Evolutionary conservation across 2,113 vertebrate genomes (phyloP).

Genomic region (Stigmatopora nigra): DNA sequence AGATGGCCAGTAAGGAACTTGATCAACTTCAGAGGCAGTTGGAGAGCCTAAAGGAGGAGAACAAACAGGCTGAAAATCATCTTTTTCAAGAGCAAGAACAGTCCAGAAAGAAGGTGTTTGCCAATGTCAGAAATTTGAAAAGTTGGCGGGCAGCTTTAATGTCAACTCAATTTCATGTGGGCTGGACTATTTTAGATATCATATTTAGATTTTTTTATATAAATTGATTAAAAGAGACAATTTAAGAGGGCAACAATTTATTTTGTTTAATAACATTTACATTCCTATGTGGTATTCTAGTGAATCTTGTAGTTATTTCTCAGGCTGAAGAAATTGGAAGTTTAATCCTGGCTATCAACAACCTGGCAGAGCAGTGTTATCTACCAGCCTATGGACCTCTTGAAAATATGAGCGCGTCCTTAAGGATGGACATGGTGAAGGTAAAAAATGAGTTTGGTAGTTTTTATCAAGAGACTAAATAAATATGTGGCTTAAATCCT

Average conservation of each 20-base stretch:
- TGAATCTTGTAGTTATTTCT: conserved; percentile 3
- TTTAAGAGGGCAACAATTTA: no score
- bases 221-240: no score
- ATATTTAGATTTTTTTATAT: no score
- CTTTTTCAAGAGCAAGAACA: conserved; percentile 49
- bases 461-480: not conserved
- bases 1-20: conserved; percentile 65
- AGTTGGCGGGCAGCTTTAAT: no score
- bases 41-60: conserved; percentile 55
- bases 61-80: conserved; percentile 55
- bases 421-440: conserved; percentile 72
- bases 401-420: conserved; percentile 41
- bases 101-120: conserved; percentile 60
- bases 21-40: conserved; percentile 62
- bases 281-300: not conserved
- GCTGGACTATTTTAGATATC: no score
- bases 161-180: no score
- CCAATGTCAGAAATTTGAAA: no score
- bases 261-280: no score
- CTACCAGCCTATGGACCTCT: conserved; percentile 42
- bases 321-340: conserved; percentile 62
- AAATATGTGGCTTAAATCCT: conserved; percentile 5
- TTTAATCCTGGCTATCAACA: conserved; percentile 56
- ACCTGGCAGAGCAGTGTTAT: conserved; percentile 68
- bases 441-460: conserved; percentile 34